These are phyloP conservation scores for Rhopalosiphum maidis DNA, from an alignment of 1,140 invertebrate species.

Conservation along the genomic window DNA sequence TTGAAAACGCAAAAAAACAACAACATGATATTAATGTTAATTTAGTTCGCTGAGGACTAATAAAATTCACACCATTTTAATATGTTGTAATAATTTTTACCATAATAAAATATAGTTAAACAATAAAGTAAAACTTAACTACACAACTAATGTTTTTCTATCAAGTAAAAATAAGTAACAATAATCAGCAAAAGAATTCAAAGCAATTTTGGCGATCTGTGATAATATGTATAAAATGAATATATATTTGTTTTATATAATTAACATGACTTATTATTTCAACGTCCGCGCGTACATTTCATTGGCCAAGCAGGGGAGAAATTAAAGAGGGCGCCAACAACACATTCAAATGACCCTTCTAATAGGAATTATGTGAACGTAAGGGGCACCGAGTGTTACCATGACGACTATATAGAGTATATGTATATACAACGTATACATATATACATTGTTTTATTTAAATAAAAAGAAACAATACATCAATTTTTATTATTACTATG, in stretches of 20 bases:
- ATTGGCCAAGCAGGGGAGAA: not conserved
- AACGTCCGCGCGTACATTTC: not conserved
- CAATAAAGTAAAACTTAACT: not conserved
- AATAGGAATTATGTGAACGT: not conserved
- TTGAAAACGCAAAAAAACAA: not conserved
- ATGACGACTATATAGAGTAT: conserved; percentile 24
- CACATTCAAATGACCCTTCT: conserved; percentile 36
- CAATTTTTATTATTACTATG: not conserved
- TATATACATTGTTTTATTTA: not conserved
- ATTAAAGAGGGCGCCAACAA: conserved; percentile 44
- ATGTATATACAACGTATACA: not conserved
- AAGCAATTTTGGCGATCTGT: not conserved
- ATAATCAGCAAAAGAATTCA: not conserved
- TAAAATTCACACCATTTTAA: not conserved
- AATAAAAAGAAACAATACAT: conserved; percentile 18
- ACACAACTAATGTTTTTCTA: not conserved
- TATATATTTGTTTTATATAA: not conserved
- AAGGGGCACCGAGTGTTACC: conserved; percentile 23
- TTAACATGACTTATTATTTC: conserved; percentile 26
- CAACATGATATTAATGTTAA: not conserved
- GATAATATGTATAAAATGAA: not conserved
- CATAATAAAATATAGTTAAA: not conserved
- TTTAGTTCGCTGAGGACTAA: not conserved
- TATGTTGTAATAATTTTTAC: not conserved
- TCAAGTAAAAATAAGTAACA: not conserved